Percentiles rank a stretch among this genome's conserved stretches.
Evolutionary conservation across 2,113 vertebrate genomes (phyloP).

Genomic region (Periophthalmus modestus): DNA sequence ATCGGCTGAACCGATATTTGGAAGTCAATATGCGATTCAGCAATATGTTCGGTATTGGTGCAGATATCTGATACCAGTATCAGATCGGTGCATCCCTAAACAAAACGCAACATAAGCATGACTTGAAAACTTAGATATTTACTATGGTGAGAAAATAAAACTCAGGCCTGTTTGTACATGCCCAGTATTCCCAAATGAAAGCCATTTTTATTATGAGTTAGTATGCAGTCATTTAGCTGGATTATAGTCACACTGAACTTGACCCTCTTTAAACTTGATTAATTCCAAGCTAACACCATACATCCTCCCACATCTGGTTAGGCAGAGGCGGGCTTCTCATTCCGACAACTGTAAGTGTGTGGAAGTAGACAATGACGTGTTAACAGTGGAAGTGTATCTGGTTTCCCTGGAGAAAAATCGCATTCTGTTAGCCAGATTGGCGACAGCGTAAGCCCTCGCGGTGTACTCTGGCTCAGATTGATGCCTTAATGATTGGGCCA

Average conservation of each 20-base stretch:
- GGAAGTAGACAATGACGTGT: constrained; percentile 11
- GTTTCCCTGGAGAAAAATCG: constrained; percentile 36
- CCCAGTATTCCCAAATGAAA: neutral
- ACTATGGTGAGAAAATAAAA: neutral
- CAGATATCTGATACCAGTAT: no score
- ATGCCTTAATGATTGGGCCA: constrained; percentile 64
- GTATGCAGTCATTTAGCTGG: neutral
- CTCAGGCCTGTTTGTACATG: neutral
- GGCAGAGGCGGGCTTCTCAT: neutral
- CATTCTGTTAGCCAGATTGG: constrained; percentile 50
- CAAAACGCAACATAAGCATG: neutral
- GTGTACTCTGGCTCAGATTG: constrained; percentile 32
- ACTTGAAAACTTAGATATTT: neutral
- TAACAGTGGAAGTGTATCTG: constrained; percentile 24
- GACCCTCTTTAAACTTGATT: neutral
- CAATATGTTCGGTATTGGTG: no score
- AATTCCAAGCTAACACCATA: neutral
- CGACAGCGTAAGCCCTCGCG: constrained; percentile 23
- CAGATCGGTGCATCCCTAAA: no score
- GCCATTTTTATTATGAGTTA: neutral
- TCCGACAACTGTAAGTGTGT: constrained; percentile 16
- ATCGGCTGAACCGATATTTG: no score
- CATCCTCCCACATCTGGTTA: neutral
- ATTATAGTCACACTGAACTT: neutral
- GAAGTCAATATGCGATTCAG: no score